A percentile compares a stretch with the other conserved stretches of the same genome.
Conservation (phyloP, 2,113 vertebrate genomes). For the Pollachius pollachius region DNA sequence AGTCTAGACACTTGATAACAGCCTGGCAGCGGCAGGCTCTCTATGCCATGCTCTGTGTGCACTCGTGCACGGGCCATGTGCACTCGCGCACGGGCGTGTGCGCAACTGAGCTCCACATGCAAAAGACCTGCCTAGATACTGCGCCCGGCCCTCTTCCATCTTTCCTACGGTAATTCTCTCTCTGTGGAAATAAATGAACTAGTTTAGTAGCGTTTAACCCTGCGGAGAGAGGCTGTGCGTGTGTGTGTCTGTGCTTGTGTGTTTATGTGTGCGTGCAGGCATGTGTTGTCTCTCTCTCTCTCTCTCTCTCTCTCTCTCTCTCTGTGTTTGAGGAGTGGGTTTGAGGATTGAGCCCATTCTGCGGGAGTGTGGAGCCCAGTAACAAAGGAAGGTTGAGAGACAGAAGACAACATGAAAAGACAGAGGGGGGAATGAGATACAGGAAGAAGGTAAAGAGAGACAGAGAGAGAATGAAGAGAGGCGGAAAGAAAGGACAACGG, state of each 20-base stretch:
- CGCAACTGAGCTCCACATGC: constrained; percentile 21
- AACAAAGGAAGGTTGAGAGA: constrained; percentile 17
- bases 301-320: neutral
- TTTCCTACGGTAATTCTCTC: constrained; percentile 29
- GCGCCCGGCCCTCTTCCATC: constrained; percentile 3
- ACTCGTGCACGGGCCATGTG: constrained; percentile 7
- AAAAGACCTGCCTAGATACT: constrained; percentile 40
- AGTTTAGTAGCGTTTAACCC: constrained; percentile 56
- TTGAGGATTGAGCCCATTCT: neutral
- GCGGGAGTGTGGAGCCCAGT: constrained; percentile 23
- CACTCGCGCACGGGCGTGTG: constrained; percentile 14
- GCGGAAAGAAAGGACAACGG: no score
- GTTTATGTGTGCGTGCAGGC: neutral
- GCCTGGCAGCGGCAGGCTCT: constrained; percentile 46
- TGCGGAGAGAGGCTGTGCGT: constrained; percentile 13
- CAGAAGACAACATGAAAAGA: neutral
- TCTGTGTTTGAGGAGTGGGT: neutral
- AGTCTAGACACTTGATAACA: constrained; percentile 59
- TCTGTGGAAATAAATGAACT: constrained; percentile 59
- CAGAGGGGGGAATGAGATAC: neutral
- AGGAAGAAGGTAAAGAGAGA: constrained; percentile 2
- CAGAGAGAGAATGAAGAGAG: no score
- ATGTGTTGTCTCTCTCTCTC: no score
- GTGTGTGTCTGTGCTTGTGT: neutral
- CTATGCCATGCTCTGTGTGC: constrained; percentile 12